Evolutionary conservation across 2,888 invertebrate species (phyloP).

Genomic region (Eupithecia vulgata): DNA sequence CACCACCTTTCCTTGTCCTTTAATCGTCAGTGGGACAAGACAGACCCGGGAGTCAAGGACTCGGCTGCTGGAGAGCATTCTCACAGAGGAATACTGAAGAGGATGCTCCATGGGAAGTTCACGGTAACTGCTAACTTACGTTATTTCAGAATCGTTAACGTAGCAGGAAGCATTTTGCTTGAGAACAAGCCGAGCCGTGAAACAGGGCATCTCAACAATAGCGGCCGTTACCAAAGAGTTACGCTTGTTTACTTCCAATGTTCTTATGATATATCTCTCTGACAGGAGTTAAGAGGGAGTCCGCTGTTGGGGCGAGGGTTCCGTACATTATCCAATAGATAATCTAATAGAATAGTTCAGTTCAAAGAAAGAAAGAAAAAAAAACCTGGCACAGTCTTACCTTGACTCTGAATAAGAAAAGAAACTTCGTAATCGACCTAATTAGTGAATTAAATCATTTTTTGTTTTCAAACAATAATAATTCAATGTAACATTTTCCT

Average conservation of each 20-base stretch:
- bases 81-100: too few relatives aligned
- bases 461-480: background rate
- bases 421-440: too few relatives aligned
- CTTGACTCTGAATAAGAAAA: background rate
- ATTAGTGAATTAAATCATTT: too few relatives aligned
- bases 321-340: background rate
- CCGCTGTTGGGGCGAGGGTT: slow-evolving; percentile 3
- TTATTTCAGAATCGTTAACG: background rate
- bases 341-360: background rate
- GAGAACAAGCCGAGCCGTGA: background rate
- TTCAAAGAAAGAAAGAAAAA: too few relatives aligned
- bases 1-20: too few relatives aligned
- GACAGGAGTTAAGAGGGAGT: slow-evolving; percentile 29
- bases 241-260: slow-evolving; percentile 44
- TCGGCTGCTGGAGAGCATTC: too few relatives aligned
- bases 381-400: background rate
- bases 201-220: slow-evolving; percentile 30
- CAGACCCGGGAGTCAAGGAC: background rate
- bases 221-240: slow-evolving; percentile 41
- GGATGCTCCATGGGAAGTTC: too few relatives aligned
- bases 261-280: slow-evolving; percentile 41
- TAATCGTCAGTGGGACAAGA: background rate
- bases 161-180: background rate
- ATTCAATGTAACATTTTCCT: background rate
- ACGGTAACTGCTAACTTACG: background rate